phyloP scores from a whole-genome alignment of 2,113 vertebrate species.

The Phyllostomus hastatus region DNA sequence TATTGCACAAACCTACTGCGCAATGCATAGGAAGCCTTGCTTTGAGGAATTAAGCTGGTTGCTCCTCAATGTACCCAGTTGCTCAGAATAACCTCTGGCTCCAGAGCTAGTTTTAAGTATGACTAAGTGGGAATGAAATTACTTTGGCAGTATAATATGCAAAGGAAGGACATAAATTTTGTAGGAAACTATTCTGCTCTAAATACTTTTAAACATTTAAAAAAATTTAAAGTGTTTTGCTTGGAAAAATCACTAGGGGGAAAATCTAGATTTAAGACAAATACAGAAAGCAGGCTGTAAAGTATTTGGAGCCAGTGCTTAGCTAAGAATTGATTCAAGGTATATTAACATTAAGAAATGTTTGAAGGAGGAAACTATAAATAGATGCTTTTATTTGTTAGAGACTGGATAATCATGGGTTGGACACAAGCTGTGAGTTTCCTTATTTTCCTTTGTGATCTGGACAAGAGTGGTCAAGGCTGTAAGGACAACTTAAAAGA shows the following conservation, averaged over 20 bases:
- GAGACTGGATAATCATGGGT: neutral
- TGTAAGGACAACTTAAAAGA: neutral
- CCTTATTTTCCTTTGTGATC: slow-evolving; percentile 12
- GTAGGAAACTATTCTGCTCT: neutral
- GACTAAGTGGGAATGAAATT: neutral
- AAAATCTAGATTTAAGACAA: slow-evolving; percentile 10
- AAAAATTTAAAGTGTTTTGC: neutral
- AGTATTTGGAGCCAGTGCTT: neutral
- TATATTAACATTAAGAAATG: slow-evolving; percentile 38
- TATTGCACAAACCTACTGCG: neutral
- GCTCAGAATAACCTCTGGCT: neutral
- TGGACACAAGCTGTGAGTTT: neutral
- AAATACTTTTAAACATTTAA: neutral
- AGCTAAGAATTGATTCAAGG: neutral
- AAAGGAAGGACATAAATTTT: neutral
- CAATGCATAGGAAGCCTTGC: neutral
- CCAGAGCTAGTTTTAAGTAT: neutral
- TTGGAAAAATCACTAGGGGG: neutral
- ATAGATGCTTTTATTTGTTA: neutral
- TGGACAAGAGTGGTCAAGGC: neutral
- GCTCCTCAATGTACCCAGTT: neutral
- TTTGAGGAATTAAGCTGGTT: neutral
- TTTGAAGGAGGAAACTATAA: neutral
- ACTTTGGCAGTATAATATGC: neutral
- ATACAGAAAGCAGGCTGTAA: neutral